These are phyloP conservation scores for Globodera ellingtonae DNA, from an alignment of 1,140 invertebrate species.

Conservation along the genomic window DNA sequence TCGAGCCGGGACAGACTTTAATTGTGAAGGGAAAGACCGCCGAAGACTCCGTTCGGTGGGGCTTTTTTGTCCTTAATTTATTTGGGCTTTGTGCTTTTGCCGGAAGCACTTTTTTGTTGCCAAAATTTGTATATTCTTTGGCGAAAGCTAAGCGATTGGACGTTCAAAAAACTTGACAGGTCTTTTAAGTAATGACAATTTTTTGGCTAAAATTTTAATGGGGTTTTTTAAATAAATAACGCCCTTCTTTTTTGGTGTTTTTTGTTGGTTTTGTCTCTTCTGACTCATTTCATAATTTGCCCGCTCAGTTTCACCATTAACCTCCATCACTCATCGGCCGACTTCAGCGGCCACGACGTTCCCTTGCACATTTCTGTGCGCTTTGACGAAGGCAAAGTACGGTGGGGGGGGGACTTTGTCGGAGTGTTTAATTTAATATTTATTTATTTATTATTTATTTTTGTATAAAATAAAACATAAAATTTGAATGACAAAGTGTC, in stretches of 20 bases:
- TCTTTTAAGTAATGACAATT: no score
- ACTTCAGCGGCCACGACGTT: slow-evolving; percentile 63
- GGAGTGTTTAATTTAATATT: slow-evolving; percentile 5
- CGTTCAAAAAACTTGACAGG: no score
- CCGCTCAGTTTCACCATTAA: slow-evolving; percentile 55
- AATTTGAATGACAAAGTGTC: slow-evolving; percentile 3
- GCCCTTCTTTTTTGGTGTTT: background rate
- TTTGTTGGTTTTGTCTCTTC: background rate
- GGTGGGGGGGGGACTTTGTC: background rate
- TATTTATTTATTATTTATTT: background rate
- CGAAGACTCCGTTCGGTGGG: slow-evolving; percentile 55
- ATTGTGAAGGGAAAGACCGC: slow-evolving; percentile 64
- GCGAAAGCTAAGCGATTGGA: no score
- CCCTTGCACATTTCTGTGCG: slow-evolving; percentile 61
- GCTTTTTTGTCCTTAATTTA: no score
- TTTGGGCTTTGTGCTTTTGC: no score
- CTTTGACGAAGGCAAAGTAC: slow-evolving; percentile 62
- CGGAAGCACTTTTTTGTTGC: no score
- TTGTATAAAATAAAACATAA: background rate
- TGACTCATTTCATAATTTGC: background rate
- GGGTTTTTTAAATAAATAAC: background rate
- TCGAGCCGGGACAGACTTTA: slow-evolving; percentile 63
- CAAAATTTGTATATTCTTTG: no score
- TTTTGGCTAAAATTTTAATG: background rate
- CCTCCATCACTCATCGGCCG: slow-evolving; percentile 53